These are phyloP conservation scores for Haliclona indistincta DNA, from an alignment of 37 sponge, comb jelly and placozoan genomes.

Conservation along the genomic window DNA sequence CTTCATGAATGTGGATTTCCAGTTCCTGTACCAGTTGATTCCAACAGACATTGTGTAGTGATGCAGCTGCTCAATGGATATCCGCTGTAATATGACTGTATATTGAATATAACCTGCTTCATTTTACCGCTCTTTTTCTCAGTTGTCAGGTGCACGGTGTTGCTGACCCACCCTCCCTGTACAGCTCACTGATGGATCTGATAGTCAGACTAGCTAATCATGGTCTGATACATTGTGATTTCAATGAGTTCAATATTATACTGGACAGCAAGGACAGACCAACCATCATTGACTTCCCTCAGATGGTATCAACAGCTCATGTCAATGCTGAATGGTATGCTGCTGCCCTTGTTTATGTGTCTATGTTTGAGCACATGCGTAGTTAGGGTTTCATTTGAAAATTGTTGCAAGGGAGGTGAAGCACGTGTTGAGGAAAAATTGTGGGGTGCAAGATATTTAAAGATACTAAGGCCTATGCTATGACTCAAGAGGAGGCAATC, in stretches of 20 bases:
- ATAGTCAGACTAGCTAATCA: slow-evolving; percentile 75
- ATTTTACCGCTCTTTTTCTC: neutral
- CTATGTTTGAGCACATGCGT: neutral
- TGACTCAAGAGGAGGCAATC: too few relatives aligned
- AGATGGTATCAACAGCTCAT: slow-evolving; percentile 97
- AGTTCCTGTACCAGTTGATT: slow-evolving; percentile 89
- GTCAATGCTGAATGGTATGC: slow-evolving; percentile 83
- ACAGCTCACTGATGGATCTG: slow-evolving; percentile 75
- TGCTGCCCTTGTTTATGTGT: neutral
- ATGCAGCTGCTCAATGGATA: slow-evolving; percentile 93
- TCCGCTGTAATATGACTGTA: slow-evolving; percentile 93
- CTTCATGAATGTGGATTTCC: slow-evolving; percentile 86
- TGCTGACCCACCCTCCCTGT: slow-evolving; percentile 51
- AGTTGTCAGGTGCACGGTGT: slow-evolving; percentile 77
- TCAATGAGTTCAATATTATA: slow-evolving; percentile 97
- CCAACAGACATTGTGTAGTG: slow-evolving; percentile 96
- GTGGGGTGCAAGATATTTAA: neutral
- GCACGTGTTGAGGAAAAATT: too few relatives aligned
- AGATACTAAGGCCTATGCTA: too few relatives aligned
- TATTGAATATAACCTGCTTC: neutral
- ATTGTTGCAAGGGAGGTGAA: too few relatives aligned
- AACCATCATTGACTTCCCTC: slow-evolving; percentile 97
- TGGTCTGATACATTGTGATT: slow-evolving; percentile 98
- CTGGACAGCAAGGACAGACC: slow-evolving; percentile 77
- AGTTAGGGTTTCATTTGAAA: too few relatives aligned